phyloP scores from a whole-genome alignment of 2,888 invertebrate species.

The Boloria euphrosyne region DNA sequence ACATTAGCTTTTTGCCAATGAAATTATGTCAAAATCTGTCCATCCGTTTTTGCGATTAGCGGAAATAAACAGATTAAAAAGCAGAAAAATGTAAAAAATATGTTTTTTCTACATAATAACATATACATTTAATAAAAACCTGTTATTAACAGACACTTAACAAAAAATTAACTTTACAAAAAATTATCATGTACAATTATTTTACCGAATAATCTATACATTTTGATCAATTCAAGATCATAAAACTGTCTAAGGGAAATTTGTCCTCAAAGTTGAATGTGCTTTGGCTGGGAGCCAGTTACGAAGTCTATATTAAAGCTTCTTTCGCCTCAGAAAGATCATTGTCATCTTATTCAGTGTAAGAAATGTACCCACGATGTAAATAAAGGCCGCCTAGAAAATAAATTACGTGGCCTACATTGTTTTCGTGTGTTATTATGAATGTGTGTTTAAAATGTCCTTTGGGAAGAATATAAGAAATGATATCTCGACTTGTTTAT shows the following conservation, averaged over 20 bases:
- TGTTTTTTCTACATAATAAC: too few relatives aligned
- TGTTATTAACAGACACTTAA: too few relatives aligned
- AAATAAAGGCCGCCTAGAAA: slow-evolving; percentile 22
- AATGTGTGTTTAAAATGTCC: neutral
- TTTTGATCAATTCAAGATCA: slow-evolving; percentile 30
- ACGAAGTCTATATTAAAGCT: slow-evolving; percentile 54
- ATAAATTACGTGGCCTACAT: slow-evolving; percentile 1
- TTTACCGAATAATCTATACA: slow-evolving; percentile 9
- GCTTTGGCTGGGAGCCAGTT: slow-evolving; percentile 54
- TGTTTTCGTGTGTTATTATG: neutral
- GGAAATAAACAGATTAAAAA: too few relatives aligned
- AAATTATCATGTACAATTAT: neutral
- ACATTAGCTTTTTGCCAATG: too few relatives aligned
- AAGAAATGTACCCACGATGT: slow-evolving; percentile 32
- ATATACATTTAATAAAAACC: too few relatives aligned
- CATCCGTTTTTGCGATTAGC: too few relatives aligned
- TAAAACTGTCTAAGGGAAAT: slow-evolving; percentile 39
- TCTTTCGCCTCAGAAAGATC: slow-evolving; percentile 47
- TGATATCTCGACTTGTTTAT: too few relatives aligned
- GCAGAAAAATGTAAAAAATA: too few relatives aligned
- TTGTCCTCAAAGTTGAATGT: slow-evolving; percentile 39
- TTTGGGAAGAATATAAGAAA: neutral
- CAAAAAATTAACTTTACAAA: too few relatives aligned
- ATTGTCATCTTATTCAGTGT: slow-evolving; percentile 46
- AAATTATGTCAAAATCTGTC: too few relatives aligned